Base-by-base conservation (phyloP, 2,888 invertebrate genomes). In the Drosophila barbarae region DNA sequence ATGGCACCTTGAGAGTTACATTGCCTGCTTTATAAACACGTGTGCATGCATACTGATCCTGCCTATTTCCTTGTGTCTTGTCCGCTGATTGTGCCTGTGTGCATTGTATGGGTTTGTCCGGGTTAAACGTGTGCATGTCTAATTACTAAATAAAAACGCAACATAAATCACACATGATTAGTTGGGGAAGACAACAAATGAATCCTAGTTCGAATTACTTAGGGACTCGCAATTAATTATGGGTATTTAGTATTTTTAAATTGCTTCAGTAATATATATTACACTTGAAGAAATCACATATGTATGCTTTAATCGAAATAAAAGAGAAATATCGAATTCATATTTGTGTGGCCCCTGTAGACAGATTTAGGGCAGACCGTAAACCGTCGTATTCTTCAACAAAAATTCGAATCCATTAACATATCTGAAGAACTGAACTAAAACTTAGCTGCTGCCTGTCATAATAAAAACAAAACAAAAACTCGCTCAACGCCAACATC, bases 1-100 rank as follows among this genome's bases (percentile, higher is more conserved):
- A 82, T 82, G 81, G 81, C 81, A 82, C 81, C 73, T 76, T 71
- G 70, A 77, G 82, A 81, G 81, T 81, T 83, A 81, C 85, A 79
- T 73, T 66, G 74, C 49, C 55, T 65, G 69, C 67, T 63, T 60
- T 69, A 60, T 68, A 52, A 63, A 53, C 59, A 44, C 18, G 36
- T 41, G 4, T 46, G 18, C 15, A 18, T 18, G 30, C 7, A 8
- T 46, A 30, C 15, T 34, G 18, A 23, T 58, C 15, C 58, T 38
- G 67, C 26, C 50, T 28, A n/a, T 47, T 21, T 32, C 13, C 35
- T 21, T 12, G 36, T 52, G 41, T 2, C 9, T 35, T 34, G 49
- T 36, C 38, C 36, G 44, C 46, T 26, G 28, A 18, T 13, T 30
- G 34, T 46, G 44, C 30, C 44, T 34, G 53, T 55, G 44, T 59